Base-by-base conservation (phyloP, 2,113 vertebrate genomes). In the Ariopsis seemanni region DNA sequence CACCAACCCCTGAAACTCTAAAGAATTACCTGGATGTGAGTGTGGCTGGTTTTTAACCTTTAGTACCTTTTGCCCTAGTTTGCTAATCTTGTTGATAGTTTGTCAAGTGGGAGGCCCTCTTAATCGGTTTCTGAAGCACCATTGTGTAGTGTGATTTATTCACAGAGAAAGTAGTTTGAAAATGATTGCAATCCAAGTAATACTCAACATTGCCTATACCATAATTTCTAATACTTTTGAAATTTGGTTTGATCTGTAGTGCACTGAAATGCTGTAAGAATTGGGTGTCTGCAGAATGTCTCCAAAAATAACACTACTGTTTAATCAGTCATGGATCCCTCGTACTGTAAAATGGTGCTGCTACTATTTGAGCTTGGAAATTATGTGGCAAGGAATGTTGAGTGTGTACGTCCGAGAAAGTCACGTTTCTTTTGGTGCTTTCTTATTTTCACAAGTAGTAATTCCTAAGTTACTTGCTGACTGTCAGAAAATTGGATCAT, bases 1-100 rank as follows among this genome's bases (percentile, higher is more conserved):
- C 25, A 1, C 97, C 97, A 90, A 96, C 95, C n/a, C 97, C 97
- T 0, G 97, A 98, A 89, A 93, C 92, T 8, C 92, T 98, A 90
- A 97, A 96, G 90, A 98, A 98, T 94, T 98, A 96, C 92, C 93
- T 98, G 75, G 97, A 98, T 92, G 97, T 98, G 91, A 97, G 97
- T 91, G 5, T 34, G 14, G 42, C 18, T 55, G 20, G 27, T 14
- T 48, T 85, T 1, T 57, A 50, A 18, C 6, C 22, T 82, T 48
- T 48, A 67, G 84, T 86, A 30, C 52, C 71, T 48, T 86, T 20
- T n/a, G 67, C 1, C 74, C 65, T 63, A 63, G 42, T 34, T 30
- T 20, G 11, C 60, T n/a, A 82, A 81, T 88, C 20, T 65, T 72
- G 17, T 65, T 79, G 50, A 30, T 6, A 62, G 14, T 58, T 22